A percentile compares a stretch with the other conserved stretches of the same genome.
Conservation (phyloP, 2,113 vertebrate genomes). For the Gavialis gangeticus region DNA sequence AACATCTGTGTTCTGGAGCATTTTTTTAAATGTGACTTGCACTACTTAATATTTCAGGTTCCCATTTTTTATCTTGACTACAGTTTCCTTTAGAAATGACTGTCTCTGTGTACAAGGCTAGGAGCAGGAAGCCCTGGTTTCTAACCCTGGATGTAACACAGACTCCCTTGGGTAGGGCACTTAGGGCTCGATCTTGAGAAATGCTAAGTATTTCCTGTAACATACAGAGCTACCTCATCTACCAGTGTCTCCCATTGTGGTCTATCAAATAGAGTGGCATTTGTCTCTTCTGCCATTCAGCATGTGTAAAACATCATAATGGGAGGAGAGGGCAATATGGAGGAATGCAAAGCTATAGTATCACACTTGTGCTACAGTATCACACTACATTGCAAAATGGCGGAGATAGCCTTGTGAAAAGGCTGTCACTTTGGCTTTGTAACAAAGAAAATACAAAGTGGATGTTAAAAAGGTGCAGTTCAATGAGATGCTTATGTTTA, state of each 20-base stretch:
- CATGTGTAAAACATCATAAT: neutral
- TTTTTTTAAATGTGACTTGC: neutral
- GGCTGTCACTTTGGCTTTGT: neutral
- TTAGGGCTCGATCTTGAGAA: neutral
- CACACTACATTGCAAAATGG: neutral
- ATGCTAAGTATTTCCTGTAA: neutral
- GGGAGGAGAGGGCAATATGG: neutral
- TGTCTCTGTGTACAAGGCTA: neutral
- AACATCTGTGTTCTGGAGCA: neutral
- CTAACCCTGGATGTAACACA: neutral
- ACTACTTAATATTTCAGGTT: neutral
- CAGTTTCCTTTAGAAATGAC: neutral
- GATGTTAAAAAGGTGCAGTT: neutral
- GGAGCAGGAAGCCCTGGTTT: neutral
- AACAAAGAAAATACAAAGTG: neutral
- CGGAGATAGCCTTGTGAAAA: neutral
- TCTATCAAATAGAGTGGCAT: neutral
- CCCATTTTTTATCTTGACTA: neutral
- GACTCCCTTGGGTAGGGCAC: neutral
- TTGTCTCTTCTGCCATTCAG: neutral
- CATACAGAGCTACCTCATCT: neutral
- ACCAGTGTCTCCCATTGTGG: conserved; percentile 34
- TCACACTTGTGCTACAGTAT: neutral
- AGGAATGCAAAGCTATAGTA: conserved; percentile 20
- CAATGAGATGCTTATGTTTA: neutral